Evolutionary conservation across 1,140 invertebrate species (phyloP).

Genomic region (Drosophila trapezifrons): DNA sequence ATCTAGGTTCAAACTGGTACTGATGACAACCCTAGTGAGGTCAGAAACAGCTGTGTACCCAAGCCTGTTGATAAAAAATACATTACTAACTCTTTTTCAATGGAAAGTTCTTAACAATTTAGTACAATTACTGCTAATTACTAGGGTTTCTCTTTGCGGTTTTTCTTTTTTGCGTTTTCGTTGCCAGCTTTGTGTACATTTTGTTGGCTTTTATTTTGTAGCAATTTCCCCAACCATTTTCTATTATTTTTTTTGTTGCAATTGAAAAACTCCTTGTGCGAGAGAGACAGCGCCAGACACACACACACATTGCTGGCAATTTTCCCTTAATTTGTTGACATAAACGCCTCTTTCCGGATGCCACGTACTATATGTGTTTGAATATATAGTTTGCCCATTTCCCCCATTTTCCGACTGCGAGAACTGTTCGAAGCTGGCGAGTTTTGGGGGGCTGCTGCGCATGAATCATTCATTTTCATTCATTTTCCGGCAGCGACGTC

Average conservation of each 20-base stretch:
- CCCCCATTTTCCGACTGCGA: conserved; percentile 6
- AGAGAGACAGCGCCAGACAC: not conserved
- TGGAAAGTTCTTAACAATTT: not conserved
- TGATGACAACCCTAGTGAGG: no score
- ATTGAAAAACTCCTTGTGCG: conserved; percentile 18
- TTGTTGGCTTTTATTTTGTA: not conserved
- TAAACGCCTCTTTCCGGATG: conserved; percentile 69
- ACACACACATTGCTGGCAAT: conserved; percentile 47
- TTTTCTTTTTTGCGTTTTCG: not conserved
- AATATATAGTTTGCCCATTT: conserved; percentile 9
- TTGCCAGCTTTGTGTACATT: not conserved
- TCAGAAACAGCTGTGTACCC: no score
- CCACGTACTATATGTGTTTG: not conserved
- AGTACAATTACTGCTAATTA: not conserved
- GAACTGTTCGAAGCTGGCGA: not conserved
- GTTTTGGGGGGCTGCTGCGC: conserved; percentile 49
- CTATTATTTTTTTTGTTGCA: not conserved
- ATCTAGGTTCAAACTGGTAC: no score
- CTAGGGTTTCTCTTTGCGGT: no score
- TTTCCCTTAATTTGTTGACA: conserved; percentile 83
- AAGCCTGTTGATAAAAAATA: no score
- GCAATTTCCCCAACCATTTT: conserved; percentile 3
- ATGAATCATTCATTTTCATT: conserved; percentile 78
- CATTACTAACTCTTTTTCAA: not conserved
- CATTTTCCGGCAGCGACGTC: conserved; percentile 35